Percentiles rank a stretch among this genome's conserved stretches.
Conservation (phyloP, 2,888 invertebrate species). For the Hypsopygia costalis region DNA sequence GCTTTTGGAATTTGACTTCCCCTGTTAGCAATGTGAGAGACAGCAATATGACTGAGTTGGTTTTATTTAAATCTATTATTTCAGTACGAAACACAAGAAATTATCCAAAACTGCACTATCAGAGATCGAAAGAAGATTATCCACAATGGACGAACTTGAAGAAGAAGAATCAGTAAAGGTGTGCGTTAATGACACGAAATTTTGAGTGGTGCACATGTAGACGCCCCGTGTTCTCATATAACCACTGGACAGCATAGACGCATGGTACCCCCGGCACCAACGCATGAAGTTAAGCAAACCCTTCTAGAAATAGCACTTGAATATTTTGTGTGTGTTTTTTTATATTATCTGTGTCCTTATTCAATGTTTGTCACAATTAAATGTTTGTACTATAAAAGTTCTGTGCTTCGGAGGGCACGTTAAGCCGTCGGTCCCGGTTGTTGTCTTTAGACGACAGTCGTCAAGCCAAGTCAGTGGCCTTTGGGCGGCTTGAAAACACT, state of each 20-base stretch:
- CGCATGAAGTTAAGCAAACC: constrained; percentile 27
- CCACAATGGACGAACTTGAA: constrained; percentile 93
- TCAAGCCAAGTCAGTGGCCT: no score
- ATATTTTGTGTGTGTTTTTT: background rate
- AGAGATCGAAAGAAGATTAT: constrained; percentile 84
- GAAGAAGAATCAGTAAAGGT: constrained; percentile 84
- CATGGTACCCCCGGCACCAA: constrained; percentile 33
- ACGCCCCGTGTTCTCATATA: constrained; percentile 23
- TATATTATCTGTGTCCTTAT: background rate
- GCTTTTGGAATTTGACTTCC: no score
- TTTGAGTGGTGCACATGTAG: constrained; percentile 48
- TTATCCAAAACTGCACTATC: constrained; percentile 84
- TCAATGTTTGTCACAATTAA: no score
- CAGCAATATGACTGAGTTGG: no score
- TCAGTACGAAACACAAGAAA: constrained; percentile 84
- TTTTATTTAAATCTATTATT: no score
- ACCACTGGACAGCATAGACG: constrained; percentile 29
- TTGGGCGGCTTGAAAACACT: no score
- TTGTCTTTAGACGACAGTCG: no score
- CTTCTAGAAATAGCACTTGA: constrained; percentile 15
- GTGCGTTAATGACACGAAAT: constrained; percentile 73
- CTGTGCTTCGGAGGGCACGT: no score
- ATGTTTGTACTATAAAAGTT: no score
- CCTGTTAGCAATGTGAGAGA: no score
- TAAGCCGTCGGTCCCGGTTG: no score